These are phyloP conservation scores for Drosophila paranaensis DNA, from an alignment of 2,888 invertebrate genomes.

Conservation along the genomic window DNA sequence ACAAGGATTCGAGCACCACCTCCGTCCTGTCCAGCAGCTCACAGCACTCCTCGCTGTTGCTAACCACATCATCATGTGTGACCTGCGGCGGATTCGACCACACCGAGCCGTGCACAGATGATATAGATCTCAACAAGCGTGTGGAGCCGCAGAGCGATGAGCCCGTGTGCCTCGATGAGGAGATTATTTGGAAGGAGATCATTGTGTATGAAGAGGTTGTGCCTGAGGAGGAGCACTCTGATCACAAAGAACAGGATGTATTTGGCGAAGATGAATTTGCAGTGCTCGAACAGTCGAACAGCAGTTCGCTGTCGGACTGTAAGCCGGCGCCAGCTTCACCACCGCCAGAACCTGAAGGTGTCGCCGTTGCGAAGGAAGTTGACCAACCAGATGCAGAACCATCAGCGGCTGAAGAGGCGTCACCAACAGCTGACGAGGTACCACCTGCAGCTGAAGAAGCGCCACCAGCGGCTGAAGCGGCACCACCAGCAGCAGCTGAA, in stretches of 20 bases:
- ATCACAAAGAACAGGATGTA: conserved; percentile 6
- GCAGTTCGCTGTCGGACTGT: conserved; percentile 12
- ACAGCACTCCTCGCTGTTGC: conserved; percentile 65
- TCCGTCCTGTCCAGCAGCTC: conserved; percentile 46
- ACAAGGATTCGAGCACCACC: conserved; percentile 32
- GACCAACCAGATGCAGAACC: not conserved
- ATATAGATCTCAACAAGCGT: conserved; percentile 61
- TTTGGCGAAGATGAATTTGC: conserved; percentile 16
- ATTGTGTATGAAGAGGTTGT: conserved; percentile 54
- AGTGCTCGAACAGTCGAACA: not conserved
- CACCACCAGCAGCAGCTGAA: conserved; percentile 1
- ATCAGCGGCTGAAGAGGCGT: not conserved
- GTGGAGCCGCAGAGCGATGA: conserved; percentile 56
- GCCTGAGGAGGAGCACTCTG: conserved; percentile 41
- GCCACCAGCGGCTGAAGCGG: conserved; percentile 1
- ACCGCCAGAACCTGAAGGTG: not conserved
- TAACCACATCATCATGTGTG: conserved; percentile 73
- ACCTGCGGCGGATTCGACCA: conserved; percentile 66
- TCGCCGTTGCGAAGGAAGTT: not conserved
- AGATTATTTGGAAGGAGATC: conserved; percentile 68
- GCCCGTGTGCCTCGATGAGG: conserved; percentile 60
- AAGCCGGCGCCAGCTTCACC: not conserved
- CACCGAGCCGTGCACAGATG: conserved; percentile 49
- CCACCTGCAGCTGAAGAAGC: not conserved
- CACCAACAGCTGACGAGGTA: not conserved